Evolutionary conservation across 2,888 invertebrate species (phyloP), one percentile per base, ranked within the genome.

Genomic region (Desoria tigrina): DNA sequence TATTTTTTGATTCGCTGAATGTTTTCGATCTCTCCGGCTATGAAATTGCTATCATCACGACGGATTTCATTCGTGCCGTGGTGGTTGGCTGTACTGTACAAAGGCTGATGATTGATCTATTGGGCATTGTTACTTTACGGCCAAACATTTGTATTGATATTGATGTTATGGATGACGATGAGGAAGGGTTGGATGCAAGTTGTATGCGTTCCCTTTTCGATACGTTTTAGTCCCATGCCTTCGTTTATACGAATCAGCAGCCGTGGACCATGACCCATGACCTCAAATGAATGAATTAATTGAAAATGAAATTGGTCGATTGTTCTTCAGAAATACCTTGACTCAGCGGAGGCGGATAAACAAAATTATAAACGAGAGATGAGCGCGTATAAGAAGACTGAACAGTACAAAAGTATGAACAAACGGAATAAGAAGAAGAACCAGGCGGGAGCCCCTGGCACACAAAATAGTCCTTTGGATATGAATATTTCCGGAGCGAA

Each of bases 331-430:
- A 90, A 89, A 74, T 96, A 93, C 81, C 83, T 95, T 74, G 90
- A 92, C 81, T 94, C 94, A 50, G 95, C 96, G 27, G 94, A 95
- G 78, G 88, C 89, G 77, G 96, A 96, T 78, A 89, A 92, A 78
- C 94, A 94, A 80, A 85, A 93, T 81, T 96, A 88, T 77, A 85
- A 87, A 64, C 86, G 85, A 78, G 93, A 93, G 81, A 87, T 91
- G 82, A 88, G 88, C 76, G 91, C 90, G 71, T 93, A 93, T 79
- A 92, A 92, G 79, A 90, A 91, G 81, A 92, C 93, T 21, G 92
- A 93, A 79, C 88, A 92, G 3, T 93, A 91, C 79, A 88, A 88
- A 80, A 83, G 87, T 59, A 78, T 78, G 71, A 77, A 77, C 63
- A 78, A 75, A 71, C 76, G 75, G 71, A n/a, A n/a, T n/a, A 77